Conservation (phyloP, 2,888 invertebrate species). For the Cremastobaeus sp. region DNA sequence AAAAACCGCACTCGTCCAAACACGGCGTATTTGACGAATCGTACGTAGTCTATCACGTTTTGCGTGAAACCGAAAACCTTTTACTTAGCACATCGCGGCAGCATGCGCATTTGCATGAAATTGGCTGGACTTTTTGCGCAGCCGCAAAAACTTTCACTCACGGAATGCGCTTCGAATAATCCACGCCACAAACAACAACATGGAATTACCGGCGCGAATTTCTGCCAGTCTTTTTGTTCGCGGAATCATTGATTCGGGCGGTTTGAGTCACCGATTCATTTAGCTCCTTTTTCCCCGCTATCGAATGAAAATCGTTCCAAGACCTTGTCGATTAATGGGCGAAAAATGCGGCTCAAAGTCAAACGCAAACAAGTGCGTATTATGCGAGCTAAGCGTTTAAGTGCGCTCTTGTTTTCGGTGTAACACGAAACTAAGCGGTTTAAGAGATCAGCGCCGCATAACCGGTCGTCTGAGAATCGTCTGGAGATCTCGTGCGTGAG, state of each 20-base stretch:
- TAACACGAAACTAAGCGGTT: slow-evolving; percentile 78
- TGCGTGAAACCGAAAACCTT: slow-evolving; percentile 52
- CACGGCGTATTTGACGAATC: slow-evolving; percentile 43
- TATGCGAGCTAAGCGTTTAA: slow-evolving; percentile 74
- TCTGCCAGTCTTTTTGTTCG: too few relatives aligned
- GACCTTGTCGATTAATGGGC: slow-evolving; percentile 33
- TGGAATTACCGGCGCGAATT: not conserved
- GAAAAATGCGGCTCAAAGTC: slow-evolving; percentile 62
- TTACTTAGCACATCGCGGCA: slow-evolving; percentile 46
- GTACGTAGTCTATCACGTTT: slow-evolving; percentile 35
- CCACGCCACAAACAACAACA: slow-evolving; percentile 11
- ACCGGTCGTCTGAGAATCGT: slow-evolving; percentile 74
- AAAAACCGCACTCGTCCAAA: slow-evolving; percentile 40
- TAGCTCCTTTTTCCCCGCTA: too few relatives aligned
- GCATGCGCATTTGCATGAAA: slow-evolving; percentile 46
- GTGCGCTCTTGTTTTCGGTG: slow-evolving; percentile 78
- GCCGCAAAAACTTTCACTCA: slow-evolving; percentile 45
- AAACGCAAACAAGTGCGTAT: slow-evolving; percentile 74
- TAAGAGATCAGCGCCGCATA: slow-evolving; percentile 76
- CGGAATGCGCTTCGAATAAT: slow-evolving; percentile 24
- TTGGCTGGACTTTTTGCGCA: slow-evolving; percentile 37
- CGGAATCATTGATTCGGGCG: too few relatives aligned
- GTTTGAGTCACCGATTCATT: too few relatives aligned
- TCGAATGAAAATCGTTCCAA: slow-evolving; percentile 1
- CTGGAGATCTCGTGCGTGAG: slow-evolving; percentile 70